These are phyloP conservation scores for Rhamnusium bicolor DNA, from an alignment of 2,888 invertebrate genomes.

Conservation along the genomic window DNA sequence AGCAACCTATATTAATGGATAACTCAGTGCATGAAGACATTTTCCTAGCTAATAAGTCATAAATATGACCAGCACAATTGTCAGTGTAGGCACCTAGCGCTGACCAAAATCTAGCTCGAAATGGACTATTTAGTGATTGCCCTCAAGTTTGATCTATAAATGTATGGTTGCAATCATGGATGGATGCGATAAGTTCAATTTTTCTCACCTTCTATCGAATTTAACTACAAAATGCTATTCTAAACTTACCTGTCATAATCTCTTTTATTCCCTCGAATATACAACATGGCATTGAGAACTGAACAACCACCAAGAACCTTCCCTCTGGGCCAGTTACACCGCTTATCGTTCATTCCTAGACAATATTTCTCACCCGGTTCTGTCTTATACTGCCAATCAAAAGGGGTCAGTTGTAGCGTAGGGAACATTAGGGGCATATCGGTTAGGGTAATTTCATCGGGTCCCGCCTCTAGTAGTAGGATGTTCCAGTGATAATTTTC, in stretches of 20 bases:
- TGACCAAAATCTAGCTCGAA: too few species aligned
- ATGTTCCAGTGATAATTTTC: slow-evolving; percentile 82
- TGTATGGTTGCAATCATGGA: too few species aligned
- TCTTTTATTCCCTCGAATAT: slow-evolving; percentile 80
- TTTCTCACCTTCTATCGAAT: too few species aligned
- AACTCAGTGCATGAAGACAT: too few species aligned
- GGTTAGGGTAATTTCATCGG: slow-evolving; percentile 83
- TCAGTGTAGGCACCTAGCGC: too few species aligned
- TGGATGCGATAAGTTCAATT: too few species aligned
- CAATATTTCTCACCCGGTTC: slow-evolving; percentile 57
- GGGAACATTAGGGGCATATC: background rate
- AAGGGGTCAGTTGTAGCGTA: slow-evolving; percentile 41
- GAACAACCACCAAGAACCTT: slow-evolving; percentile 76
- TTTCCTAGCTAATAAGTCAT: too few species aligned
- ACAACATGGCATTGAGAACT: slow-evolving; percentile 80
- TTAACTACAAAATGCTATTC: too few species aligned
- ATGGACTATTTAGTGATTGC: too few species aligned
- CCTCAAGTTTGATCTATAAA: too few species aligned
- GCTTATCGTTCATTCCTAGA: slow-evolving; percentile 38
- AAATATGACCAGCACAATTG: too few species aligned
- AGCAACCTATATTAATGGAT: too few species aligned
- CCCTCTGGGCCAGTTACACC: slow-evolving; percentile 73
- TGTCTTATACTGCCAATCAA: slow-evolving; percentile 69
- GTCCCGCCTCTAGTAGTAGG: slow-evolving; percentile 87
- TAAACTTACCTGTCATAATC: slow-evolving; percentile 74